Conservation (phyloP, 2,888 invertebrate species). For the Tetramorium bicarinatum region DNA sequence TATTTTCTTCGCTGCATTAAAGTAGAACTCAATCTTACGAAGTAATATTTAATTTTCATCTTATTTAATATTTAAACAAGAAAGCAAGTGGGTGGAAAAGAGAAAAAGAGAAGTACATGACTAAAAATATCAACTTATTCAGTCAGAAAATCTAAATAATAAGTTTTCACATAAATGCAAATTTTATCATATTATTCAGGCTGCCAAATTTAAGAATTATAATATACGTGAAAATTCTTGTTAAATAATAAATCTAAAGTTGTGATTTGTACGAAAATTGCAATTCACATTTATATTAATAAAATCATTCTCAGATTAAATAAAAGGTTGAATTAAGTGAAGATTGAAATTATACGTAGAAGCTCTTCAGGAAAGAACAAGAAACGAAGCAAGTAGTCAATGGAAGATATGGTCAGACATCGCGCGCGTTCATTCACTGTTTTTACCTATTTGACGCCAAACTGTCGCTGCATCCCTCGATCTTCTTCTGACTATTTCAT, state of each 20-base stretch:
- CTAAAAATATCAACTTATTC: background rate
- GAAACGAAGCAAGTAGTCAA: slow-evolving; percentile 13
- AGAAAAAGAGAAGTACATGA: background rate
- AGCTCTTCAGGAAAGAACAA: background rate
- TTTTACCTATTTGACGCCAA: slow-evolving; percentile 23
- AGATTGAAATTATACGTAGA: background rate
- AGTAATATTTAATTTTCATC: slow-evolving; percentile 19
- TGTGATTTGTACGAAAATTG: background rate
- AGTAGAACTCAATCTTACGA: background rate
- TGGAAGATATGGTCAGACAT: slow-evolving; percentile 5
- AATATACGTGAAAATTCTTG: background rate
- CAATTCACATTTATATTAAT: background rate
- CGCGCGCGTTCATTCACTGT: background rate
- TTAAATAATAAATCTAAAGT: slow-evolving; percentile 6
- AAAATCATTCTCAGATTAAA: slow-evolving; percentile 6
- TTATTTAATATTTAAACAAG: background rate
- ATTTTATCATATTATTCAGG: background rate
- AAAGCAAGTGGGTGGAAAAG: background rate
- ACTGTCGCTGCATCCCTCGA: background rate
- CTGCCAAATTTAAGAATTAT: background rate
- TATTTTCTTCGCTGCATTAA: background rate
- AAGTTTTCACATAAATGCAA: background rate
- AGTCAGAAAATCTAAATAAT: background rate
- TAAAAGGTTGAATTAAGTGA: background rate
- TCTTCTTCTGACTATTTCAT: background rate